These are phyloP conservation scores for Podiceps cristatus DNA, from an alignment of 2,113 vertebrate species.

Conservation along the genomic window DNA sequence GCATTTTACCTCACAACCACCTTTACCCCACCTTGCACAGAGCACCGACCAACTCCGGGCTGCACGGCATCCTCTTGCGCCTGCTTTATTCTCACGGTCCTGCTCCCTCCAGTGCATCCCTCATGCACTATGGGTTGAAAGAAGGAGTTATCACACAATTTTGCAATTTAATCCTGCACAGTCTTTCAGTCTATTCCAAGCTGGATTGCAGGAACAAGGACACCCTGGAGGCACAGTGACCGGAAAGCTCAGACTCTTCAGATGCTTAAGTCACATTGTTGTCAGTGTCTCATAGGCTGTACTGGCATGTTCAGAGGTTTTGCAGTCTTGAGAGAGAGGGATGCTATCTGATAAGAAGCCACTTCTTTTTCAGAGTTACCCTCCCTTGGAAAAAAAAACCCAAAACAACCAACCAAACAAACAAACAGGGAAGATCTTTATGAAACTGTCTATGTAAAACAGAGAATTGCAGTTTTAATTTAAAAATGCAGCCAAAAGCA, in stretches of 20 bases:
- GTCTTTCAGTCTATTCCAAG: slow-evolving; percentile 5
- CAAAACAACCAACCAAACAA: too few species aligned
- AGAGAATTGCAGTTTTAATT: neutral
- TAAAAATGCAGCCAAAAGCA: neutral
- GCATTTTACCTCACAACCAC: neutral
- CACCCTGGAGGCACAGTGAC: neutral
- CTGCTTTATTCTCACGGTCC: neutral
- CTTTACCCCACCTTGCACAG: neutral
- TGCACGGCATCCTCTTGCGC: neutral
- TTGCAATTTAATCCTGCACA: neutral
- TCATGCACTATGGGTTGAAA: neutral
- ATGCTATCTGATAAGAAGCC: neutral
- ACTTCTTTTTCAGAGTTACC: neutral
- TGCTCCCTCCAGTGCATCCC: neutral
- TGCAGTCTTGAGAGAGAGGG: neutral
- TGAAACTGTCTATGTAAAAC: neutral
- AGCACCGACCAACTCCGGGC: neutral
- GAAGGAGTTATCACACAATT: neutral
- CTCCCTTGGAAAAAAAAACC: neutral
- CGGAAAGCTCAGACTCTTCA: neutral
- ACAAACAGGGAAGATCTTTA: neutral
- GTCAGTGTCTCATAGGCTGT: neutral
- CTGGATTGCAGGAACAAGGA: neutral
- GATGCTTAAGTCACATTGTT: neutral
- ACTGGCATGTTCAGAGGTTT: neutral